These are phyloP conservation scores for Temnothorax ravouxi DNA, from an alignment of 2,888 invertebrate species.

Conservation along the genomic window DNA sequence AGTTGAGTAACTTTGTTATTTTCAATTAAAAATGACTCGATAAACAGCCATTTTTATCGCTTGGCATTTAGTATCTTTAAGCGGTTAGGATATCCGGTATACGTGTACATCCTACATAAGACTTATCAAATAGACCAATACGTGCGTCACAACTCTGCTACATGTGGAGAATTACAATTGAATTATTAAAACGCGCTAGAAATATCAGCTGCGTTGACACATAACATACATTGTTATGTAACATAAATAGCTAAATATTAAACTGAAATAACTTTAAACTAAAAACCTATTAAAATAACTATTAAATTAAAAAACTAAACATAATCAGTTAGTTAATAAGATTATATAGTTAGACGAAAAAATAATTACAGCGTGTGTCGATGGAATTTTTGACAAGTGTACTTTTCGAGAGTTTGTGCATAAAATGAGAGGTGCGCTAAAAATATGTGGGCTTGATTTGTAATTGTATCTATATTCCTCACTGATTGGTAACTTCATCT, in stretches of 20 bases:
- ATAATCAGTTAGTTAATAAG: neutral
- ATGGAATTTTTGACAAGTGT: neutral
- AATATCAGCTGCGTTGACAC: neutral
- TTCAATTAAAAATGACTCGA: neutral
- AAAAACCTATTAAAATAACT: too few relatives aligned
- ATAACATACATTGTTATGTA: too few relatives aligned
- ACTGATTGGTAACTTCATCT: neutral
- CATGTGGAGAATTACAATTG: neutral
- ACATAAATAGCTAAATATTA: too few relatives aligned
- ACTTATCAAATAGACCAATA: conserved; percentile 11
- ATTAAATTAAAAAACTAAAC: neutral
- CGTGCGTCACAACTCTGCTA: conserved; percentile 5
- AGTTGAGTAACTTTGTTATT: neutral
- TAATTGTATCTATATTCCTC: neutral
- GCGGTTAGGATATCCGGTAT: conserved; percentile 18
- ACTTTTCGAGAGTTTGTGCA: neutral
- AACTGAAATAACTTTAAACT: too few relatives aligned
- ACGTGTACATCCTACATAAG: conserved; percentile 7
- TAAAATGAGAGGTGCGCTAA: neutral
- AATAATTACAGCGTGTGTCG: neutral
- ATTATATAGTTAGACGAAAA: neutral
- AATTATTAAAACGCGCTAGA: neutral
- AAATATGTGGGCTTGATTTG: neutral
- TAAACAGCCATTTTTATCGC: neutral
- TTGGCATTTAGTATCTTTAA: neutral